Evolutionary conservation across 2,888 invertebrate species (phyloP), one percentile per base, ranked within the genome.

Genomic region (Actias luna): DNA sequence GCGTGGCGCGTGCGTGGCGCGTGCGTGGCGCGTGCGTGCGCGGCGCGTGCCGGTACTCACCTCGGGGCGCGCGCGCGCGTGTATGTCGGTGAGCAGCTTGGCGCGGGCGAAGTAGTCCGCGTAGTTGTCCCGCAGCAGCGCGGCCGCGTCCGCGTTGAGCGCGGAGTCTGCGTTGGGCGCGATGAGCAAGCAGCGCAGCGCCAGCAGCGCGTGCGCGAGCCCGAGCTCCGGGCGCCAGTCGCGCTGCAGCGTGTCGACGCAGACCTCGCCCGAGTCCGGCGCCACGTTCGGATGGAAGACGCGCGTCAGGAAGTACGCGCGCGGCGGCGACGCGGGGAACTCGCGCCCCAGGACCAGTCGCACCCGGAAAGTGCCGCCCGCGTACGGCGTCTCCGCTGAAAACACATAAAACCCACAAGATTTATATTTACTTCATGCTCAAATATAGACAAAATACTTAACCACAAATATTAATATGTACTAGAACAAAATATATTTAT

Each of bases 281-380:
- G 98, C 96, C 74, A 99, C 98, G 93, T 99, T 99, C 31, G 99
- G 99, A 90, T 99, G 99, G 93, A 99, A 99, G 83, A 99, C 98
- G 94, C 97, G 98, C 62, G 99, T 99, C 67, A 98, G 93, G 89
- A 99, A 99, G 92, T 93, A 96, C 63, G 97, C 98, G 91, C 98
- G 98, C 58, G 99, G 99, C 71, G 99, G 98, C 74, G 96, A 95
- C 75, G 95, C 94, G 12, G 99, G 99, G 89, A 98, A 99, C 86
- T 98, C 98, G 93, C 98, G 98, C 16, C 97, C 97, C 65, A 99
- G 94, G 67, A 96, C 96, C 73, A 99, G 91, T 86, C 98, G 98
- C 68, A 98, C 96, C 84, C 96, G 95, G 89, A 99, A 99, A 73
- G 95, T 93, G 60, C 99, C 99, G 66, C 96, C 96, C 68, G 95